Base-by-base conservation (phyloP, 1,140 invertebrate species). In the Tetraneura akinire region DNA sequence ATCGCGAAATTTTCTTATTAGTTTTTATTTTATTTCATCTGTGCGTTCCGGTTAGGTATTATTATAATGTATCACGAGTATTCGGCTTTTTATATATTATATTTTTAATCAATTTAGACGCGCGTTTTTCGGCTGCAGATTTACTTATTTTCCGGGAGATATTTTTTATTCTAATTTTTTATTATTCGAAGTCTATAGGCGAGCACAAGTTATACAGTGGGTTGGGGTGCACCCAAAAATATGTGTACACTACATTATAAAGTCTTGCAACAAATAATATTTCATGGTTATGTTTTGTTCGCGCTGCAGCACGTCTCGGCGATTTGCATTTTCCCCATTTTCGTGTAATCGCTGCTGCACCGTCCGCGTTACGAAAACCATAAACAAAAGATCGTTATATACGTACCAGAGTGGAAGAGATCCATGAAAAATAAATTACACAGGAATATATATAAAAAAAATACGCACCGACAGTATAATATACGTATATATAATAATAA, bases 391-490 rank as follows among this genome's bases (percentile, higher is more conserved):
- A 45, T 21, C 66, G 45, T 68, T 68, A 60, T 23, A 14, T 47
- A 74, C 23, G 51, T 37, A 37, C 73, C 3, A 37, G 32, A 37
- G 32, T 37, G 32, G 26, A 76, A 76, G 57, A 51, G n/a, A 76
- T 76, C 73, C 73, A 76, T 76, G 73, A 53, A 76, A 76, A 76
- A 76, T 76, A 76, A 76, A 76, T 76, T 76, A 76, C 73, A 76
- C 53, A 14, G 10, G 73, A 55, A 57, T 37, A 37, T 37, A 37
- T 76, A 55, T 57, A 76, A 76, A 73, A 76, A 76, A 53, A n/a
- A 51, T 23, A 32, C 3, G 21, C 32, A 37, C 14, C 13, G 47
- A 68, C 66, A 47, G 5, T 45, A 68, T 47, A 23, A 32, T 8
- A 51, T 14, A 51, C 14, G 14, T 51, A 51, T 51, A 51, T 49